Evolutionary conservation across 2,113 vertebrate genomes (phyloP).

Genomic region (Meles meles): DNA sequence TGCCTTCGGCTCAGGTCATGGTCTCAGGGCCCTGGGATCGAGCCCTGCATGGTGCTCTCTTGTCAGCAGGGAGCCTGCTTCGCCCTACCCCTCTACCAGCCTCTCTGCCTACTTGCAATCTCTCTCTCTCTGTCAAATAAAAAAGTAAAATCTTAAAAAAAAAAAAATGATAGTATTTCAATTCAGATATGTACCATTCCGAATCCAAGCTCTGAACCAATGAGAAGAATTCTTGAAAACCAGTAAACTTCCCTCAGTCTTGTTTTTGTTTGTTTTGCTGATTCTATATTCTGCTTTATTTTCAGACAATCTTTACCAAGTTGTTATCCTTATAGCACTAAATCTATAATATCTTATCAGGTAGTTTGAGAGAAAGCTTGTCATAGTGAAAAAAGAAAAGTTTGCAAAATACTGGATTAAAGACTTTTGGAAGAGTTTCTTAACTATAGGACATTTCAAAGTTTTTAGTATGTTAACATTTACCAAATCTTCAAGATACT

Average conservation of each 20-base stretch:
- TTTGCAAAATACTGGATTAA: neutral
- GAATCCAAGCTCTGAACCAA: neutral
- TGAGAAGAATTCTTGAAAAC: neutral
- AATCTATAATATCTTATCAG: neutral
- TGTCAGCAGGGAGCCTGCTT: too few species aligned
- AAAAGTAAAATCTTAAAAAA: too few species aligned
- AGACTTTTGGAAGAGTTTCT: neutral
- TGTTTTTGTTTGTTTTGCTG: neutral
- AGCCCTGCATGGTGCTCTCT: too few species aligned
- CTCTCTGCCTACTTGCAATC: too few species aligned
- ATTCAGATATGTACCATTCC: neutral
- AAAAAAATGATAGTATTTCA: neutral
- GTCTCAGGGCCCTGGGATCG: too few species aligned
- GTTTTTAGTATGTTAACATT: neutral
- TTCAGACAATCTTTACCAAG: neutral
- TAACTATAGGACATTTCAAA: neutral
- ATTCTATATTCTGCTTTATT: neutral
- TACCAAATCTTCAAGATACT: neutral
- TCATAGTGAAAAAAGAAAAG: neutral
- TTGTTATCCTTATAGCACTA: neutral
- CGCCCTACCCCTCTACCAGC: too few species aligned
- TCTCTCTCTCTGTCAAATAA: too few species aligned
- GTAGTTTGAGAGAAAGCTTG: neutral
- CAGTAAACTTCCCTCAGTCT: neutral
- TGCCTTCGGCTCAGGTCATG: too few species aligned